phyloP scores from a whole-genome alignment of 2,113 vertebrate species.

The Tichodroma muraria region DNA sequence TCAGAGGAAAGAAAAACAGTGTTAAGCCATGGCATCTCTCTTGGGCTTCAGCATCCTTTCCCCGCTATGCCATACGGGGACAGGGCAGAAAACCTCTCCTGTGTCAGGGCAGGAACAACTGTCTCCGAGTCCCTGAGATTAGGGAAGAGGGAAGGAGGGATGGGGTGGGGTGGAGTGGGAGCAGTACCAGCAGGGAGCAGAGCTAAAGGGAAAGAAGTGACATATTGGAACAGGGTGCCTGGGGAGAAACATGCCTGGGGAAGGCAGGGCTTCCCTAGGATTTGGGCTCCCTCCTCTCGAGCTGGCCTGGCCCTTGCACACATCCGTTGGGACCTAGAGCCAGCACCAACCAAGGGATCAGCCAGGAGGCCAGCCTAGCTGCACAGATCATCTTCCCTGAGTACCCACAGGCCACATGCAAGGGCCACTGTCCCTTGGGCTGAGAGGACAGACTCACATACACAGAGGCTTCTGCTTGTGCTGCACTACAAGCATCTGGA shows the following conservation, averaged over 20 bases:
- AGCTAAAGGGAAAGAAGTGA: background rate
- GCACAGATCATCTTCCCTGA: background rate
- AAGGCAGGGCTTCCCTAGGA: background rate
- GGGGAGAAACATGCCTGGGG: background rate
- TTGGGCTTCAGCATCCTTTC: background rate
- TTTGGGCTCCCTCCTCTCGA: background rate
- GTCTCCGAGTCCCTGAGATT: background rate
- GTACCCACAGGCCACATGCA: background rate
- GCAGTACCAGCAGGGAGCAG: background rate
- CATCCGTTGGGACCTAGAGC: fast-evolving
- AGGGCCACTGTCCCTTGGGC: background rate
- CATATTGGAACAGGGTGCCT: background rate
- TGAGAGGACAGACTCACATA: background rate
- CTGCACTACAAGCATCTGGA: background rate
- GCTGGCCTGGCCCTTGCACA: background rate
- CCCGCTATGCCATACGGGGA: background rate
- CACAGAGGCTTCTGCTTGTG: background rate
- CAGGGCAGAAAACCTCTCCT: background rate
- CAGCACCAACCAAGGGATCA: background rate
- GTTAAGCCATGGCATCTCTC: background rate
- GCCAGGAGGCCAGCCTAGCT: background rate
- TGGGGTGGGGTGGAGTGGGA: background rate
- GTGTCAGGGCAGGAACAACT: background rate
- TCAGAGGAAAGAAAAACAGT: background rate
- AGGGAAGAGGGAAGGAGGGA: background rate